These are phyloP conservation scores for Gymnothorax javanicus DNA, from an alignment of 2,797 vertebrate genomes.

Conservation along the genomic window DNA sequence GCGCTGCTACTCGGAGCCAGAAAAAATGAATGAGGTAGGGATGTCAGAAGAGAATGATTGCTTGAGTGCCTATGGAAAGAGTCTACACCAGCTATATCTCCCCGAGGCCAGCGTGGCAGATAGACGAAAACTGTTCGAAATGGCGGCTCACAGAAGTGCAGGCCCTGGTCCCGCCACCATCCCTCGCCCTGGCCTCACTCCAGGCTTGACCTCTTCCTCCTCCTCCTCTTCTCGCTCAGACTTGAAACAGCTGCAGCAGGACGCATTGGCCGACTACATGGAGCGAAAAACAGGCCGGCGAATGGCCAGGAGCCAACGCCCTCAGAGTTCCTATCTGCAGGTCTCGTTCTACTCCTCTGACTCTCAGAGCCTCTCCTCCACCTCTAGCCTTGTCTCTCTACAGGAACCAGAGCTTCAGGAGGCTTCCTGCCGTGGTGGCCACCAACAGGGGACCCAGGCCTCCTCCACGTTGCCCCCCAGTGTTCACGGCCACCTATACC, in stretches of 20 bases:
- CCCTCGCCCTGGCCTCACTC: slow-evolving; percentile 50
- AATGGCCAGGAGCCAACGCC: slow-evolving; percentile 67
- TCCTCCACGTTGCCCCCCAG: slow-evolving; percentile 65
- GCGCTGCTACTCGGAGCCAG: slow-evolving; percentile 90
- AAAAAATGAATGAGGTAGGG: slow-evolving; percentile 91
- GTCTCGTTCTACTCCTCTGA: slow-evolving; percentile 61
- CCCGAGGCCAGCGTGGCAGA: slow-evolving; percentile 84
- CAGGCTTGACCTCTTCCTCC: slow-evolving; percentile 49
- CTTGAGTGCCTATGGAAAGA: slow-evolving; percentile 61
- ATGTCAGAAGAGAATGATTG: slow-evolving; percentile 69
- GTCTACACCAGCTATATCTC: slow-evolving; percentile 55
- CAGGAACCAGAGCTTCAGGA: slow-evolving; percentile 70
- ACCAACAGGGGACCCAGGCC: slow-evolving; percentile 51
- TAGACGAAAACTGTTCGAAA: slow-evolving; percentile 86
- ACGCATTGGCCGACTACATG: slow-evolving; percentile 84
- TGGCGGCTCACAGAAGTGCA: slow-evolving; percentile 60
- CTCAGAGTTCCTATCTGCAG: slow-evolving; percentile 73
- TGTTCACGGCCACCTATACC: slow-evolving; percentile 58
- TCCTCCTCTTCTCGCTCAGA: slow-evolving; percentile 75
- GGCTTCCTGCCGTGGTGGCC: slow-evolving; percentile 50
- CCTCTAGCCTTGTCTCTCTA: slow-evolving; percentile 84
- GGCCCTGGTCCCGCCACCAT: slow-evolving; percentile 62
- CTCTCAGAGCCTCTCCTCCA: slow-evolving; percentile 72
- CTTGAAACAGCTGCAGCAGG: slow-evolving; percentile 88
- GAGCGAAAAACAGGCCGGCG: slow-evolving; percentile 82